Evolutionary conservation across 2,888 invertebrate species (phyloP).

Genomic region (Lithophane leautieri): DNA sequence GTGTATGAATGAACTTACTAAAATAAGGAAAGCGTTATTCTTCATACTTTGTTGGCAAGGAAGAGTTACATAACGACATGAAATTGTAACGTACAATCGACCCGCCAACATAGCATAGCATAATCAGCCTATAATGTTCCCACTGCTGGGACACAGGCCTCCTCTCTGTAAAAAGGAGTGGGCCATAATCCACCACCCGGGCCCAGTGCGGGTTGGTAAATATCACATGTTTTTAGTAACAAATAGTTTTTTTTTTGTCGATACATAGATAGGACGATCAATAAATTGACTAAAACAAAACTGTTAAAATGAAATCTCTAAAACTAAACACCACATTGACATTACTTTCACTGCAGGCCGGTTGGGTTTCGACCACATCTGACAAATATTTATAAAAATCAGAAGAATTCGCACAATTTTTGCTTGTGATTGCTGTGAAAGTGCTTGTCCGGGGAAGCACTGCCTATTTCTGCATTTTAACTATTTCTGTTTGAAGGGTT

Average conservation of each 20-base stretch:
- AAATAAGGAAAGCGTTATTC: too few relatives aligned
- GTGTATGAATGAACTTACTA: too few relatives aligned
- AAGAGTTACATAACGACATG: too few relatives aligned
- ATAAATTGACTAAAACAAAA: neutral
- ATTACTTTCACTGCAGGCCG: conserved; percentile 42
- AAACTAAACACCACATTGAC: conserved; percentile 32
- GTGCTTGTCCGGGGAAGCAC: neutral
- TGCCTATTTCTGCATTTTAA: neutral
- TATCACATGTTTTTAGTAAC: too few relatives aligned
- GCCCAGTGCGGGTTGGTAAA: too few relatives aligned
- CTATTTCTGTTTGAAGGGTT: neutral
- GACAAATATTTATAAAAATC: conserved; percentile 39
- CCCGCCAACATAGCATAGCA: too few relatives aligned
- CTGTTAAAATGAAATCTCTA: conserved; percentile 23
- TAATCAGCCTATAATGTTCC: too few relatives aligned
- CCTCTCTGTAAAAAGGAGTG: too few relatives aligned
- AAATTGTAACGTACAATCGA: too few relatives aligned
- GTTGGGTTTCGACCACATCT: conserved; percentile 13
- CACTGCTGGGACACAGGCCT: too few relatives aligned
- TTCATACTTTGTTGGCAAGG: too few relatives aligned
- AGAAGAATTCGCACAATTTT: conserved; percentile 34
- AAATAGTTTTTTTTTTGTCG: neutral
- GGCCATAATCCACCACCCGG: too few relatives aligned
- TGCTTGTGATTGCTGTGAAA: neutral
- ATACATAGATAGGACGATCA: neutral